Conservation (phyloP, 2,888 invertebrate species). For the Argyresthia goedartella region DNA sequence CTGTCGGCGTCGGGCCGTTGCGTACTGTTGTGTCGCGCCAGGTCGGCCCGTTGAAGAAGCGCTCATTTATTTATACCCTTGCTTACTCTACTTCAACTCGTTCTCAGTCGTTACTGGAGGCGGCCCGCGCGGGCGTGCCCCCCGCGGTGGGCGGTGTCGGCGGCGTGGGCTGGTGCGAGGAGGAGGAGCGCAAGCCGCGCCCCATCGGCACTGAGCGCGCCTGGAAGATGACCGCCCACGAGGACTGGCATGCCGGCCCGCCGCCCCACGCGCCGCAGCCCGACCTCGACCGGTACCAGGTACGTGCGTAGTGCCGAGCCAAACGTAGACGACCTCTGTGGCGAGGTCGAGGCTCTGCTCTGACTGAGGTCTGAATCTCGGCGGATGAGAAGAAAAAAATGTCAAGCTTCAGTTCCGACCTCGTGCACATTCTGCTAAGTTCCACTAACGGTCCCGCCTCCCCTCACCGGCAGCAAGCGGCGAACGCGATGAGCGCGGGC, state of each 20-base stretch:
- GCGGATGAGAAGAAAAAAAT: not conserved
- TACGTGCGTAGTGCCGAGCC: not conserved
- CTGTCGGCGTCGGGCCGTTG: too few relatives aligned
- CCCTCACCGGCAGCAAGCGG: too few relatives aligned
- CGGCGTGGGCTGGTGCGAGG: conserved; percentile 41
- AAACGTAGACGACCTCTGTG: too few relatives aligned
- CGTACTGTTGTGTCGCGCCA: too few relatives aligned
- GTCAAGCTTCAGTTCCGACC: too few relatives aligned
- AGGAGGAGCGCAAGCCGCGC: conserved; percentile 73
- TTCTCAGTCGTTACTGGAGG: conserved; percentile 50
- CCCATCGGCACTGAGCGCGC: conserved; percentile 89
- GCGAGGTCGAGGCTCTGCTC: too few relatives aligned
- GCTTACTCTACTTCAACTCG: too few relatives aligned
- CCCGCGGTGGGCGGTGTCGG: conserved; percentile 39
- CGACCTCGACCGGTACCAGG: not conserved
- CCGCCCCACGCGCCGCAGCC: conserved; percentile 21
- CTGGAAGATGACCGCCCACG: conserved; percentile 72
- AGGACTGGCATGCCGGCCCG: conserved; percentile 50
- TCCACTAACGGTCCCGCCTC: too few relatives aligned
- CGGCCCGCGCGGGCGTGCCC: too few relatives aligned
- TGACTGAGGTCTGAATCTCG: not conserved
- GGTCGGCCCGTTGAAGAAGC: too few relatives aligned
- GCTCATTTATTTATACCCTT: too few relatives aligned
- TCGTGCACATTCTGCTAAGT: too few relatives aligned
- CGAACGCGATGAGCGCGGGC: conserved; percentile 16